Conservation (phyloP, 37 sponge, comb jelly and placozoan genomes). For the Petrosia ficiformis region DNA sequence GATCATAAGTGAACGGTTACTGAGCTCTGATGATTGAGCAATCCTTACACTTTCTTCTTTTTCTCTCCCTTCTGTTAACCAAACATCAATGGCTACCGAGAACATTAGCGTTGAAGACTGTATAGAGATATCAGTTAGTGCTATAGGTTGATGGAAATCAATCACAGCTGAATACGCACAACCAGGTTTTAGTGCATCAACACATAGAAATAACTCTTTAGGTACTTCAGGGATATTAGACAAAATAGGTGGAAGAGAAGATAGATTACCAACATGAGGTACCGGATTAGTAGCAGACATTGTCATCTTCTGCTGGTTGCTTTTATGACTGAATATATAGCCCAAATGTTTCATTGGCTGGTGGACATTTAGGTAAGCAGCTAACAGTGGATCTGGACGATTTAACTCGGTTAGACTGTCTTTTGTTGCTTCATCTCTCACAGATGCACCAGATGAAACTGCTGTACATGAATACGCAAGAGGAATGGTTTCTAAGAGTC, state of each 20-base stretch:
- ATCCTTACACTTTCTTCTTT: constrained; percentile 44
- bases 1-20: constrained; percentile 53
- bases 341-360: constrained; percentile 26
- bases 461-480: constrained; percentile 41
- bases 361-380: constrained; percentile 13
- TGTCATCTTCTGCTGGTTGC: not conserved
- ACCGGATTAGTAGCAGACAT: not conserved
- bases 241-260: not conserved
- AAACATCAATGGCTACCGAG: constrained; percentile 78
- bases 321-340: not conserved
- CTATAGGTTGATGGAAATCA: constrained; percentile 45
- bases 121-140: constrained; percentile 72
- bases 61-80: constrained; percentile 52
- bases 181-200: constrained; percentile 63
- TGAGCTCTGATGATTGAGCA: constrained; percentile 63
- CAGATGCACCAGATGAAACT: constrained; percentile 28
- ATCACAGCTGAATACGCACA: constrained; percentile 54
- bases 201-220: constrained; percentile 48
- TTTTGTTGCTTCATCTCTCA: constrained; percentile 3
- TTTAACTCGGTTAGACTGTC: not conserved
- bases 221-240: not conserved
- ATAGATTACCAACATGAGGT: not conserved
- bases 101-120: constrained; percentile 46
- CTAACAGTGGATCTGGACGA: not conserved
- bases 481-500: constrained; percentile 57